Evolutionary conservation across 2,888 invertebrate species (phyloP).

Genomic region (Onchidella celtica): DNA sequence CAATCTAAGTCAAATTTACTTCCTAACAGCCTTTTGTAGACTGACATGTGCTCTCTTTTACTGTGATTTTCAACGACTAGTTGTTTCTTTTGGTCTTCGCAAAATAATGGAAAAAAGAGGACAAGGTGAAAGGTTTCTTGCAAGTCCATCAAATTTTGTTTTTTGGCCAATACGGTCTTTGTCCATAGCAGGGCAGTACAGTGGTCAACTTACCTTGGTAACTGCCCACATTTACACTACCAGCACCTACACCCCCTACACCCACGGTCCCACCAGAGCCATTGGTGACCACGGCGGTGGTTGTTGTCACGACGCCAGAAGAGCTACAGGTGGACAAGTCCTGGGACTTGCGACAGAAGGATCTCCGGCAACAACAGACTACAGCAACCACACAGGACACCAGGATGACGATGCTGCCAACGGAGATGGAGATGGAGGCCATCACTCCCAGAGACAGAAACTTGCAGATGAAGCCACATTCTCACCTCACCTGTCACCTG

Average conservation of each 20-base stretch:
- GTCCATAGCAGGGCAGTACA: too few species aligned
- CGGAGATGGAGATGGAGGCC: slow-evolving; percentile 77
- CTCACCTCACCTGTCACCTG: too few species aligned
- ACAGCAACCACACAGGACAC: slow-evolving; percentile 74
- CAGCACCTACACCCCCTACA: not conserved
- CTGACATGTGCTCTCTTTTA: too few species aligned
- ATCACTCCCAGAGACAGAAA: slow-evolving; percentile 78
- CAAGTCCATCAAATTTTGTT: too few species aligned
- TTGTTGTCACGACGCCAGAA: slow-evolving; percentile 56
- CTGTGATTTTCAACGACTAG: too few species aligned
- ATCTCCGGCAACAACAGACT: slow-evolving; percentile 74
- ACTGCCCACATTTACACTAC: not conserved
- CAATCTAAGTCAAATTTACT: too few species aligned
- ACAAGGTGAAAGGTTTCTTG: too few species aligned
- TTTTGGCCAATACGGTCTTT: too few species aligned
- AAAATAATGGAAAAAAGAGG: too few species aligned
- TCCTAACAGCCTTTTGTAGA: too few species aligned
- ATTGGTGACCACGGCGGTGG: slow-evolving; percentile 63
- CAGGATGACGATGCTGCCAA: slow-evolving; percentile 76
- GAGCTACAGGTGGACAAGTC: slow-evolving; percentile 55
- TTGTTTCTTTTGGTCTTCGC: too few species aligned
- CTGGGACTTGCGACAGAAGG: slow-evolving; percentile 69
- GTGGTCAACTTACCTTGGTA: slow-evolving; percentile 15
- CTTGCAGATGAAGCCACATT: slow-evolving; percentile 64
- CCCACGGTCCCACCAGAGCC: slow-evolving; percentile 47